Percentiles rank a stretch among this genome's conserved stretches.
These are phyloP conservation scores for Puma concolor DNA, from an alignment of 2,113 vertebrate species.

Conservation along the genomic window DNA sequence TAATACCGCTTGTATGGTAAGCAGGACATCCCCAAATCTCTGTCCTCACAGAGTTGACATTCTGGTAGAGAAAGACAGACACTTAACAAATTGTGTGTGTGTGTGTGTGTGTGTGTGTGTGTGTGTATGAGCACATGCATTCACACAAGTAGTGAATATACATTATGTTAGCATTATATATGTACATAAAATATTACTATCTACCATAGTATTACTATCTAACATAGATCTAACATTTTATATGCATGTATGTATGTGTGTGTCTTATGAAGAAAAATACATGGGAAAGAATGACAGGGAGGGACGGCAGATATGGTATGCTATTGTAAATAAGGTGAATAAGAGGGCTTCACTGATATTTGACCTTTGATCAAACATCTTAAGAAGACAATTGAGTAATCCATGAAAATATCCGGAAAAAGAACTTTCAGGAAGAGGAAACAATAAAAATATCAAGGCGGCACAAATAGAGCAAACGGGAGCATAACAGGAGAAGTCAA, in stretches of 20 bases:
- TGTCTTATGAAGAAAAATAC: conserved; percentile 6
- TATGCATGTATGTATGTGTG: background rate
- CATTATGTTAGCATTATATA: background rate
- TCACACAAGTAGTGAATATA: background rate
- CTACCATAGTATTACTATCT: background rate
- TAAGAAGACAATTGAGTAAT: background rate
- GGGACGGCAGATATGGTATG: background rate
- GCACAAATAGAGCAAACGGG: background rate
- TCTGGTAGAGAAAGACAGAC: background rate
- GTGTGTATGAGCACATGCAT: background rate
- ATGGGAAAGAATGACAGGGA: background rate
- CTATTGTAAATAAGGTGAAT: background rate
- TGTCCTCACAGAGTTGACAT: background rate
- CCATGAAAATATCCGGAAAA: background rate
- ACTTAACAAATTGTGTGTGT: background rate
- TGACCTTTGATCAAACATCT: conserved; percentile 11
- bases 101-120: background rate
- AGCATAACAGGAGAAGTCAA: background rate
- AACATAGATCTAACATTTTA: background rate
- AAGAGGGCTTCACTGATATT: background rate
- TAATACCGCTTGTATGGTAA: background rate
- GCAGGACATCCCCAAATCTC: background rate
- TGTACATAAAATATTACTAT: background rate
- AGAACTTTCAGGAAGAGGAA: background rate
- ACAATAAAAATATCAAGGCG: background rate